Percentiles rank a stretch among this genome's conserved stretches.
Conservation (phyloP, 2,888 invertebrate genomes). For the Agriotes lineatus region DNA sequence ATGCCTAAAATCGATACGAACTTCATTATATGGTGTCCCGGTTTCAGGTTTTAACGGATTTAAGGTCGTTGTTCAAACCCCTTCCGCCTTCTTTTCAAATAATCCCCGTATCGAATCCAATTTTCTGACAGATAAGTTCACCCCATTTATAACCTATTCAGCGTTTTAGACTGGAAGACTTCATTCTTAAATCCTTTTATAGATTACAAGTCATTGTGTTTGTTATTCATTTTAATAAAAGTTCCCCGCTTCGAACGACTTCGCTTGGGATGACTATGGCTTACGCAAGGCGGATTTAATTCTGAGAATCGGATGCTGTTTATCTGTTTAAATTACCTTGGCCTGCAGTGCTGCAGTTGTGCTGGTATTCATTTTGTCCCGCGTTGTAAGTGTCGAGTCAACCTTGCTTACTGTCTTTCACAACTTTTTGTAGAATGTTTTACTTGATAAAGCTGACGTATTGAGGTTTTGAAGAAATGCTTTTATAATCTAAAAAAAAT, state of each 20-base stretch:
- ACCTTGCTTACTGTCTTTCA: too few species aligned
- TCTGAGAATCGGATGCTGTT: too few species aligned
- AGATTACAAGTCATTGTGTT: conserved; percentile 50
- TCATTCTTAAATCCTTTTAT: conserved; percentile 51
- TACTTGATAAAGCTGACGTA: too few species aligned
- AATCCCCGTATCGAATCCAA: conserved; percentile 60
- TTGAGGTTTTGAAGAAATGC: too few species aligned
- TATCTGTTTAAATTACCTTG: too few species aligned
- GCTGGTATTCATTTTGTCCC: too few species aligned
- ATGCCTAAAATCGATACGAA: conserved; percentile 60
- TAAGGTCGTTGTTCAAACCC: conserved; percentile 47
- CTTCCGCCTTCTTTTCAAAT: conserved; percentile 53
- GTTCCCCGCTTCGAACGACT: conserved; percentile 40
- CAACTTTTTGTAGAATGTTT: too few species aligned
- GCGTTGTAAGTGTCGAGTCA: too few species aligned
- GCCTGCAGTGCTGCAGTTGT: too few species aligned
- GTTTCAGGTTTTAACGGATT: conserved; percentile 57
- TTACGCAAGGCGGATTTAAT: conserved; percentile 25
- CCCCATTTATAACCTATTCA: conserved; percentile 60
- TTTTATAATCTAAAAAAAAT: too few species aligned
- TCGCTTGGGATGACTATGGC: conserved; percentile 23
- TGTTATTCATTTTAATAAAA: conserved; percentile 50
- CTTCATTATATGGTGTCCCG: conserved; percentile 60
- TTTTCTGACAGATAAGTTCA: conserved; percentile 62
- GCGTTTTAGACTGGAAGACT: conserved; percentile 51